Base-by-base conservation (phyloP, 2,888 invertebrate species). In the Oxycera nigricornis region DNA sequence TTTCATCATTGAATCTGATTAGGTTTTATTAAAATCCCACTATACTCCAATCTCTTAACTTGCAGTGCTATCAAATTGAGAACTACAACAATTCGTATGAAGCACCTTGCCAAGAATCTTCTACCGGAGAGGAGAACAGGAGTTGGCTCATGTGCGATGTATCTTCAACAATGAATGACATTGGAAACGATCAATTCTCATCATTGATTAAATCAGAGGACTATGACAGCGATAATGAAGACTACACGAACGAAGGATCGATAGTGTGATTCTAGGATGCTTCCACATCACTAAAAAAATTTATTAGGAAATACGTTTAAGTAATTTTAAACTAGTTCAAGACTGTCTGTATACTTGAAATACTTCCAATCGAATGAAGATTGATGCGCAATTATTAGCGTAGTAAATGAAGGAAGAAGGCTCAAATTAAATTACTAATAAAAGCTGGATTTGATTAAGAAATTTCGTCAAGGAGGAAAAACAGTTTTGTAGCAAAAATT, bases 11-110 rank as follows among this genome's bases (percentile, higher is more conserved):
- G n/a, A n/a, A n/a, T n/a, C n/a, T n/a, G n/a, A n/a, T n/a, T 35
- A 35, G 11, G 11, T 35, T 7, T 35, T 35, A 7, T 11, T 35
- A 11, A 35, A 35, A 11, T 35, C 35, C 11, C 35, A 35, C 35
- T 35, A 35, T 35, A 7, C 35, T 35, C 35, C 11, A 35, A 35
- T 50, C 17, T 68, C 73, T 75, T 74, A 65, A 28, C 73, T 80
- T 81, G 26, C 78, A 83, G 83, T 74, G 78, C 75, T 76, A 78
- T 59, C 78, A 72, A 7, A 67, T 70, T 22, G 50, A 77, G 28
- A 81, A 81, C 73, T 79, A 76, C 67, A 77, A 75, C 62, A 82
- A 80, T 77, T 80, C 79, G 30, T 80, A 26, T 1, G 41, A 35
- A 30, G n/a, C n/a, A n/a, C n/a, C n/a, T n/a, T n/a, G n/a, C n/a